A percentile compares a stretch with the other conserved stretches of the same genome.
phyloP scores from a whole-genome alignment of 1,140 invertebrate species.

The Formica exsecta region DNA sequence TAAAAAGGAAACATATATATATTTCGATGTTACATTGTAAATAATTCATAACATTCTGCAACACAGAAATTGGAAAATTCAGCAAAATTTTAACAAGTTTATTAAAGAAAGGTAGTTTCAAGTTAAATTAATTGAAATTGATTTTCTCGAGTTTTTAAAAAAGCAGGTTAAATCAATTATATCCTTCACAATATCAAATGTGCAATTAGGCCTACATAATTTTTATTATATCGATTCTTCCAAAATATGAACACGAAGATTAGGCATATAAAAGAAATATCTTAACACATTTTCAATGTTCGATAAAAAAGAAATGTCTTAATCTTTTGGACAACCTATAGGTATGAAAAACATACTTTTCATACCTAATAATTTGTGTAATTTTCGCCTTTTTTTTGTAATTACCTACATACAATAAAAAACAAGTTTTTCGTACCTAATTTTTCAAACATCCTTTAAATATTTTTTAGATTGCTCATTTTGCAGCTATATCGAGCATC shows the following conservation, averaged over 20 bases:
- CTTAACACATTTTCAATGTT: background rate
- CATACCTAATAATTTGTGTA: too few species aligned
- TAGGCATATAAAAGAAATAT: background rate
- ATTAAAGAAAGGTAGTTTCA: background rate
- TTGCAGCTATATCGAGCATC: slow-evolving; percentile 91
- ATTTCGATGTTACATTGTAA: background rate
- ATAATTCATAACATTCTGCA: background rate
- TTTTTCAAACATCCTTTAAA: background rate
- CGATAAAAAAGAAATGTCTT: too few species aligned
- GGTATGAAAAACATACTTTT: background rate
- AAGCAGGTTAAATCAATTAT: background rate
- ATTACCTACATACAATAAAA: too few species aligned
- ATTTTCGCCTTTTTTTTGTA: too few species aligned
- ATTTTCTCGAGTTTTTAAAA: background rate
- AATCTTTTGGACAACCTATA: background rate
- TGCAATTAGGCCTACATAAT: too few species aligned
- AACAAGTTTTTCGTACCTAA: background rate
- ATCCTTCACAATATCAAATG: background rate
- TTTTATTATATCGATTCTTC: too few species aligned
- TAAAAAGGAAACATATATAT: background rate
- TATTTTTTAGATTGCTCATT: slow-evolving; percentile 44
- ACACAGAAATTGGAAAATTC: background rate
- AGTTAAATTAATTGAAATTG: background rate
- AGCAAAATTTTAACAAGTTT: too few species aligned
- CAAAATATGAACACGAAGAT: background rate